Evolutionary conservation across 2,113 vertebrate genomes (phyloP), one percentile per base, ranked within the genome.

Genomic region (Mesembrinibis cayennensis): DNA sequence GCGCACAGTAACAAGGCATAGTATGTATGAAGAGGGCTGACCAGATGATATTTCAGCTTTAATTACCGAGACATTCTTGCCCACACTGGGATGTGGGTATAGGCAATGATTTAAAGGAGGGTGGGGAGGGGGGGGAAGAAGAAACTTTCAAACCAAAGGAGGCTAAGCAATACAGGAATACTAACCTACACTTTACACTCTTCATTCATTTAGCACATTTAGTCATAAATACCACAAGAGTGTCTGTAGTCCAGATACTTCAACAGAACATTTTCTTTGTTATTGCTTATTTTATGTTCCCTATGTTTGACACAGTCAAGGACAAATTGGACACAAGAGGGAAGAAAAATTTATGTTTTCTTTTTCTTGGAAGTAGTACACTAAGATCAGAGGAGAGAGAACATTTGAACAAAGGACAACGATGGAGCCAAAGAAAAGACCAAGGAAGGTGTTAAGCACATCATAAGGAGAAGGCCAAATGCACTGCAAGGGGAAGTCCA

Each of bases 361-460:
- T 92, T 95, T 91, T 89, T 82, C 61, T 96, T 91, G 87, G 84
- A 95, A 89, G 56, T 12, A 72, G n/a, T 49, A 87, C 26, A 40
- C 18, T 19, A 61, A 91, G 40, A 74, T 82, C 52, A 87, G 62
- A 93, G n/a, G 72, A 7, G 2, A 66, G 50, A 42, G 47, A 72
- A 47, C 0, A 0, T 77, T 32, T 70, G 52, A 73, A 90, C 53
- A 87, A 87, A 93, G 52, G n/a, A 53, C 42, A 86, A 59, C 0
- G 5, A 58, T 9, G 26, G 21, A 92, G 80, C 69, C 76, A 90
- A 94, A 87, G 38, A 93, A 87, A 94, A 95, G 90, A 78, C 42
- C 13, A 65, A 66, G 67, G 65, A 86, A 89, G 70, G 77, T 56
- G 78, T 69, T 76, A 84, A 76, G 52, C 12, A 2, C 22, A 87